These are phyloP conservation scores for Serinus canaria DNA, from an alignment of 2,113 vertebrate species.

Conservation along the genomic window DNA sequence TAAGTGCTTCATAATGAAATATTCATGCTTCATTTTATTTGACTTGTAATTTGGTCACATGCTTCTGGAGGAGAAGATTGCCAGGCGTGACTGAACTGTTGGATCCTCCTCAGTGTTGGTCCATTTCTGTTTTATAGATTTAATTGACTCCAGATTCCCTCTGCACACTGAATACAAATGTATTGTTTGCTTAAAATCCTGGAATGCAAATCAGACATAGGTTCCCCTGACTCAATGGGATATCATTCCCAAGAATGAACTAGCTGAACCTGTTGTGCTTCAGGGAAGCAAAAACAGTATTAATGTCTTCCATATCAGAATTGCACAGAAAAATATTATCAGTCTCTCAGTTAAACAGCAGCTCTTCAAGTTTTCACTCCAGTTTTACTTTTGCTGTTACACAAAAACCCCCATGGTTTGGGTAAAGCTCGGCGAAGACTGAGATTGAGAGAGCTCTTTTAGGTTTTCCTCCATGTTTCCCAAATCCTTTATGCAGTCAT, in stretches of 20 bases:
- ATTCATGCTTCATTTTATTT: constrained; percentile 1
- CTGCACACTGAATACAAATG: not conserved
- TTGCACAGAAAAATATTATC: not conserved
- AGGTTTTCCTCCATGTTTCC: not conserved
- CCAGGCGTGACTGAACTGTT: not conserved
- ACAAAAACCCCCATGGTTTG: not conserved
- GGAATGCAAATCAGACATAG: not conserved
- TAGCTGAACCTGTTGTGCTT: not conserved
- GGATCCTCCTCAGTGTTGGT: constrained; percentile 21
- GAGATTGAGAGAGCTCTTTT: not conserved
- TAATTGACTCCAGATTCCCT: constrained; percentile 19
- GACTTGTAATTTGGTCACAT: not conserved
- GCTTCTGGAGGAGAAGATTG: not conserved
- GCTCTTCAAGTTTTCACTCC: not conserved
- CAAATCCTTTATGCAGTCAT: not conserved
- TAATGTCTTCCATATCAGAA: not conserved
- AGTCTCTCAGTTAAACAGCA: not conserved
- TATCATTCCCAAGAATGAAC: not conserved
- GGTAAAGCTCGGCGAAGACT: not conserved
- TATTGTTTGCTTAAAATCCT: not conserved
- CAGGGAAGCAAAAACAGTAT: not conserved
- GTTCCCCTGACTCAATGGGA: not conserved
- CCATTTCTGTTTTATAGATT: constrained; percentile 11
- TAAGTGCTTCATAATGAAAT: not conserved
- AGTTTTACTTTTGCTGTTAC: not conserved